phyloP scores from a whole-genome alignment of 2,888 invertebrate species.

The Tanaodytes sp. region DNA sequence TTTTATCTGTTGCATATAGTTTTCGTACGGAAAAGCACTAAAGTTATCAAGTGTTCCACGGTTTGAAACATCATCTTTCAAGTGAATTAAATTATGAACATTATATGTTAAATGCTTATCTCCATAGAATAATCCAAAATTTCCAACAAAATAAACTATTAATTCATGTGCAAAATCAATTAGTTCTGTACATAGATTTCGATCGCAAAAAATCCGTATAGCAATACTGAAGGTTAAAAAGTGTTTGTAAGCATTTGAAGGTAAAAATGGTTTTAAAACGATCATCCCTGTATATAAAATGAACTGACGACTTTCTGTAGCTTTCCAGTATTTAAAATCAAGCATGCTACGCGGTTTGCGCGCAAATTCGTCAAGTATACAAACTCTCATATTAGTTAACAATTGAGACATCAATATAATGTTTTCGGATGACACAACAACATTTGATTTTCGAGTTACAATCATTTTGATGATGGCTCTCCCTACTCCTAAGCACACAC shows the following conservation, averaged over 20 bases:
- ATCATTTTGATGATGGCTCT: constrained; percentile 1
- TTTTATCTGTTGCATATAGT: constrained; percentile 9
- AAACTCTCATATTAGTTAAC: not conserved
- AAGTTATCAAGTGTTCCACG: constrained; percentile 20
- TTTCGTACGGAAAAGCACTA: constrained; percentile 22
- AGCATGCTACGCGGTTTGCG: constrained; percentile 19
- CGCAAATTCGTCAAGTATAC: constrained; percentile 6
- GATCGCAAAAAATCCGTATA: constrained; percentile 10
- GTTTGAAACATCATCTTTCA: constrained; percentile 32
- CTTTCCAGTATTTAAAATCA: constrained; percentile 54
- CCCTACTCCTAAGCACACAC: not conserved
- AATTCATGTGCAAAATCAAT: not conserved
- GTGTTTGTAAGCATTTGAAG: constrained; percentile 48
- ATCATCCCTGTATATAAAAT: constrained; percentile 58
- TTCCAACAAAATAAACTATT: constrained; percentile 35
- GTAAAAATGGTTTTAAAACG: constrained; percentile 51
- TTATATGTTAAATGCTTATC: constrained; percentile 56
- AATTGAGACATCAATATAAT: not conserved
- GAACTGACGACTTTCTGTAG: constrained; percentile 58
- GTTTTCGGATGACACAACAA: not conserved
- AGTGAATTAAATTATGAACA: constrained; percentile 59
- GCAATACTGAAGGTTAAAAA: constrained; percentile 29
- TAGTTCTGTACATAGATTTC: not conserved
- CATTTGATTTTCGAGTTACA: not conserved
- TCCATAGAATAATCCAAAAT: constrained; percentile 31